Base-by-base conservation (phyloP, 64 coral and sea anemone genomes). In the Orbicella faveolata region DNA sequence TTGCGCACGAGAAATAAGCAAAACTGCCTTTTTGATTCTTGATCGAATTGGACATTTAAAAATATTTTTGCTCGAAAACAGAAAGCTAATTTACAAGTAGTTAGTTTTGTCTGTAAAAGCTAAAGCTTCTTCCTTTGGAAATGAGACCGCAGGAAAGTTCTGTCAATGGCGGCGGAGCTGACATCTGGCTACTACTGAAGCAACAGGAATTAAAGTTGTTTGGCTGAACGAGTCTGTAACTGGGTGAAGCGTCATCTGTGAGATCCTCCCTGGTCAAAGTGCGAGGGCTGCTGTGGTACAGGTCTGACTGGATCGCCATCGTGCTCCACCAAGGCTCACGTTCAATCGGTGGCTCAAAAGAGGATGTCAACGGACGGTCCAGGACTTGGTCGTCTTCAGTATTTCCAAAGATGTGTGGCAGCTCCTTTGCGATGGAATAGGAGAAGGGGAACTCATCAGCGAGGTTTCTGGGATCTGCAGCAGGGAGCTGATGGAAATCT, bases 401-500 rank as follows among this genome's bases (percentile, higher is more conserved):
- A 61, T 64, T 82, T 4, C 35, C 79, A 35, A 82, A 82, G 59
- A 65, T 82, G 59, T 39, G 57, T 19, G 59, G 61, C 30, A 82
- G 61, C 1, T 82, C 79, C 19, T 82, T 82, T 15, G 79, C 59
- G 34, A 65, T 64, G 9, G n/a, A 35, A 30, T 36, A 35, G 0
- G 72, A 74, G 15, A 30, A 34, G 0, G 72, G 72, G 33, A 34
- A 74, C 30, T 74, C 72, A 15, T 74, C n/a, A 13, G 72, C 15
- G 11, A 35, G n/a, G 34, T 16, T 1, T 59, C 55, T 59, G 12
- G 12, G 13, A 14, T 74, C 72, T 74, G 26, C 25, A 15, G 25
- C 30, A 36, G 33, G 33, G 72, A 13, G 13, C 4, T 26, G 72
- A 9, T 35, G 6, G 26, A 74, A 74, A 15, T 36, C 72, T 10